A percentile compares a stretch with the other conserved stretches of the same genome.
Conservation (phyloP, 2,113 vertebrate species). For the Oreotragus oreotragus region DNA sequence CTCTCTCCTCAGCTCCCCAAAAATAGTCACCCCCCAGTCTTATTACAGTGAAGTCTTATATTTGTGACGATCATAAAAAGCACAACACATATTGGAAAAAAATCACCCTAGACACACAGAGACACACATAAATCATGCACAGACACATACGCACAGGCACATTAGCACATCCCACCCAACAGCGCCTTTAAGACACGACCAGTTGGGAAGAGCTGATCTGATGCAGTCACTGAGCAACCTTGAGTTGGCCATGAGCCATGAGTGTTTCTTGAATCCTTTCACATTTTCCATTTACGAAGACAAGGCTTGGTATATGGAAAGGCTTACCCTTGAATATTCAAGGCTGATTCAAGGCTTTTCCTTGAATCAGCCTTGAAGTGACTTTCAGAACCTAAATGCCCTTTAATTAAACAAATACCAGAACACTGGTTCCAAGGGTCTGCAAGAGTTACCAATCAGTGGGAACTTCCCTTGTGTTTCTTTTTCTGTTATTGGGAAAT, state of each 20-base stretch:
- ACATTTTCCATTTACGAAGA: background rate
- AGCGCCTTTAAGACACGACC: background rate
- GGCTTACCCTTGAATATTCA: background rate
- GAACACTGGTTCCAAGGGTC: background rate
- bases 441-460: background rate
- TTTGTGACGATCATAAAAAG: conserved; percentile 30
- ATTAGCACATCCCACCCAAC: background rate
- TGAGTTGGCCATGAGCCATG: background rate
- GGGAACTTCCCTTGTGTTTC: background rate
- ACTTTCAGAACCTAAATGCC: background rate
- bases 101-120: background rate
- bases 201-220: too few relatives aligned
- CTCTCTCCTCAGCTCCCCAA: background rate
- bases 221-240: background rate
- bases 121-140: background rate
- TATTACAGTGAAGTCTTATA: background rate
- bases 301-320: background rate
- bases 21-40: background rate
- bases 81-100: background rate
- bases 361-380: background rate
- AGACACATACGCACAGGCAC: background rate
- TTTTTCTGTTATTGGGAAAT: background rate
- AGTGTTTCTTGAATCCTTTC: background rate
- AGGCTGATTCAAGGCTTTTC: too few relatives aligned
- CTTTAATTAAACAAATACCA: background rate